Conservation (phyloP, 64 coral and sea anemone species). For the Montipora cactus region DNA sequence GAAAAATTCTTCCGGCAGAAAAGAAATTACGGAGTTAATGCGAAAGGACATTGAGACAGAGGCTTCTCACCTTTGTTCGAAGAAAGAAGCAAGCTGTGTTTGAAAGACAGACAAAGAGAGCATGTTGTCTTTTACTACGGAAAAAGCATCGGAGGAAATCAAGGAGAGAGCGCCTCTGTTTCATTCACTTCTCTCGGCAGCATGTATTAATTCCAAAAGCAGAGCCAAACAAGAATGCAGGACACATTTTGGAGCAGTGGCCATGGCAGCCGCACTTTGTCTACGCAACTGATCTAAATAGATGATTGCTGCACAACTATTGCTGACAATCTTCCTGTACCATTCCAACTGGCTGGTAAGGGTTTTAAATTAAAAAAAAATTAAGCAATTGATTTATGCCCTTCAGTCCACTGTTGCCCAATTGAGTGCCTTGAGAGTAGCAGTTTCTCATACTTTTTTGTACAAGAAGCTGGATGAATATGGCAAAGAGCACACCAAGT, state of each 20-base stretch:
- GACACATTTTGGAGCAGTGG: background rate
- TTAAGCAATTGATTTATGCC: background rate
- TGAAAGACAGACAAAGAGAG: slow-evolving; percentile 27
- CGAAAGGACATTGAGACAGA: slow-evolving; percentile 66
- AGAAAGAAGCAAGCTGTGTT: slow-evolving; percentile 46
- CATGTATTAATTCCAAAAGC: slow-evolving; percentile 16
- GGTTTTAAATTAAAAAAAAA: background rate
- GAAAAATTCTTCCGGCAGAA: slow-evolving; percentile 47
- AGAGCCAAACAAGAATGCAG: background rate
- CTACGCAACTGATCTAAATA: slow-evolving; percentile 15
- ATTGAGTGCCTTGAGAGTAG: background rate
- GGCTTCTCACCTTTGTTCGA: slow-evolving; percentile 1
- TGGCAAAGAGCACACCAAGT: slow-evolving; percentile 17
- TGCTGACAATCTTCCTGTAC: slow-evolving; percentile 32
- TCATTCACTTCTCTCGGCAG: slow-evolving; percentile 12
- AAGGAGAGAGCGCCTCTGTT: slow-evolving; percentile 27
- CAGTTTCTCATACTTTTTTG: slow-evolving; percentile 37
- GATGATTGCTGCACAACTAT: slow-evolving; percentile 57
- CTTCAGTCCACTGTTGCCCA: slow-evolving; percentile 31
- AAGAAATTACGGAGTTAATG: slow-evolving; percentile 38
- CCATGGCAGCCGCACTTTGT: slow-evolving; percentile 5
- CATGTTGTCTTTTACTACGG: slow-evolving; percentile 46
- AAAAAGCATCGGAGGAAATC: slow-evolving; percentile 16
- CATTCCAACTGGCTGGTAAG: slow-evolving; percentile 65
- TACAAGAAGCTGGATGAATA: slow-evolving; percentile 68